A percentile compares a stretch with the other conserved stretches of the same genome.
Evolutionary conservation across 2,113 vertebrate species (phyloP).

Genomic region (Furnarius figulus): DNA sequence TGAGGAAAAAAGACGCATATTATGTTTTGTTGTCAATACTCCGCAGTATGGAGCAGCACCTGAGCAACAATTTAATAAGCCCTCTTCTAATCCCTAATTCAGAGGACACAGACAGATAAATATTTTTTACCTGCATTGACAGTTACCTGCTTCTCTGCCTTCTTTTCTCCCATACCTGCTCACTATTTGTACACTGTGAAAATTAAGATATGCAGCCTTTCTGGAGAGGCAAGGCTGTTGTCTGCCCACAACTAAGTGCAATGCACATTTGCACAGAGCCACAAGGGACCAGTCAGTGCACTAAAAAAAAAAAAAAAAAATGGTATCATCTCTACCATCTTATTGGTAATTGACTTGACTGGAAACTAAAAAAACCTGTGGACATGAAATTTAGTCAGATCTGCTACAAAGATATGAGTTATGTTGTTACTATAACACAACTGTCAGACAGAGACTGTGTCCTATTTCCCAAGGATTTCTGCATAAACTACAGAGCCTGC

Average conservation of each 20-base stretch:
- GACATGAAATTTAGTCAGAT: neutral
- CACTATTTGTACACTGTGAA: neutral
- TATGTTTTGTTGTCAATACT: neutral
- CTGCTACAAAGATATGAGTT: neutral
- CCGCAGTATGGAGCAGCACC: neutral
- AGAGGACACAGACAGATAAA: neutral
- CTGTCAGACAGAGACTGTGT: neutral
- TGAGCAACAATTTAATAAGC: neutral
- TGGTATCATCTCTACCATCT: neutral
- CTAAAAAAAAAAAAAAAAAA: neutral
- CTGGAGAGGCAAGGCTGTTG: neutral
- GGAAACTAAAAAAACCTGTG: neutral
- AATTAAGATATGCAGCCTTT: neutral
- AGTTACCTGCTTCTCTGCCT: neutral
- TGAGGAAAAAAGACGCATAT: neutral
- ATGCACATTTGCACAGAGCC: neutral
- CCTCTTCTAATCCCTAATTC: neutral
- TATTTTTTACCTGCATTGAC: neutral
- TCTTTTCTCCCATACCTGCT: neutral
- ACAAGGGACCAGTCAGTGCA: neutral
- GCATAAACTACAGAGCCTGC: neutral
- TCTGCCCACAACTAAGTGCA: neutral
- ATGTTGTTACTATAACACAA: neutral
- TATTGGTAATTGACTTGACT: neutral
- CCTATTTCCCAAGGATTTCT: neutral